phyloP scores from a whole-genome alignment of 2,113 vertebrate species.

The Lates calcarifer region DNA sequence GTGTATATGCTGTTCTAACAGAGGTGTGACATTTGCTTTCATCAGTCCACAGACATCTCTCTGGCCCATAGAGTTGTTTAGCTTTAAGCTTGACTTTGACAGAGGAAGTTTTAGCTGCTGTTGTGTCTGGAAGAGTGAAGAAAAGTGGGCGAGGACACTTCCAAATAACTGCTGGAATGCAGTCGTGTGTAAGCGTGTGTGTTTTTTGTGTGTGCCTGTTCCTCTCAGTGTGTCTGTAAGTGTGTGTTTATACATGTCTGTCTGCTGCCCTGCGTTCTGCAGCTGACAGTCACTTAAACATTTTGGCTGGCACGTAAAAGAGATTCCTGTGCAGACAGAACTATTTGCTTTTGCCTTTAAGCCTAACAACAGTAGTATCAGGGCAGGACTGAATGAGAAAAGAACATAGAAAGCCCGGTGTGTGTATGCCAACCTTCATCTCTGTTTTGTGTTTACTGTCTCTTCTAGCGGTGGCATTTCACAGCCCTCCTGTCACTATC shows the following conservation, averaged over 20 bases:
- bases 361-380: slow-evolving; percentile 40
- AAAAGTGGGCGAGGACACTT: slow-evolving; percentile 72
- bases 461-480: slow-evolving; percentile 92
- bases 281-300: slow-evolving; percentile 67
- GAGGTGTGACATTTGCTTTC: slow-evolving; percentile 60
- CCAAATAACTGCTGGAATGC: slow-evolving; percentile 74
- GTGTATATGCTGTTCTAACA: slow-evolving; percentile 36
- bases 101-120: slow-evolving; percentile 71
- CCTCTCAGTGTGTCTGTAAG: slow-evolving; percentile 22
- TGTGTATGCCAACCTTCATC: slow-evolving; percentile 30
- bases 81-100: slow-evolving; percentile 57
- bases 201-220: slow-evolving; percentile 15
- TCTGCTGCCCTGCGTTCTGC: slow-evolving; percentile 64
- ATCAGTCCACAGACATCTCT: slow-evolving; percentile 50
- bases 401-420: neutral
- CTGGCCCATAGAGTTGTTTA: slow-evolving; percentile 59
- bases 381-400: slow-evolving; percentile 43
- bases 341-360: slow-evolving; percentile 65
- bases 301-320: slow-evolving; percentile 71
- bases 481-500: slow-evolving; percentile 95
- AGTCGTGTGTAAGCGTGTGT: slow-evolving; percentile 62
- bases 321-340: slow-evolving; percentile 68
- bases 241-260: slow-evolving; percentile 67
- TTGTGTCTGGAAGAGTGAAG: slow-evolving; percentile 78
- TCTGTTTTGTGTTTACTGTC: slow-evolving; percentile 36